phyloP scores from a whole-genome alignment of 64 coral and sea anemone genomes.

The Pocillopora damicornis region DNA sequence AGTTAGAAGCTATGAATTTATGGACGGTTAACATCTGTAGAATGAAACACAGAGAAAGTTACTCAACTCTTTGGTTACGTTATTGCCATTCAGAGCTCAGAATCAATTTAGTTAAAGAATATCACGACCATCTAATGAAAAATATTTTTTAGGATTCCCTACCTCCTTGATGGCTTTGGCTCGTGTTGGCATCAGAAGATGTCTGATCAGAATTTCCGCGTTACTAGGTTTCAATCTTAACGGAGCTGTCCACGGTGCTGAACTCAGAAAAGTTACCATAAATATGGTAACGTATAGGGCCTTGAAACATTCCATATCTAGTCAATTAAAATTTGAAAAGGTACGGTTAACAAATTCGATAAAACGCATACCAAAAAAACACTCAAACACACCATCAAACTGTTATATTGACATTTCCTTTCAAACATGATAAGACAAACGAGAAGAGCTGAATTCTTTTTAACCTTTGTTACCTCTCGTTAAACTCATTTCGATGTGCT shows the following conservation, averaged over 20 bases:
- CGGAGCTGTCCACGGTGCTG: background rate
- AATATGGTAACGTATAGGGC: background rate
- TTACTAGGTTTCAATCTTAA: background rate
- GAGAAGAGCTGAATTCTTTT: too few relatives aligned
- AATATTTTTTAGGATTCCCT: background rate
- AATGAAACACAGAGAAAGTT: background rate
- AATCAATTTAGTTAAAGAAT: background rate
- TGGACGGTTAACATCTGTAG: background rate
- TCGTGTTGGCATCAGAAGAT: background rate
- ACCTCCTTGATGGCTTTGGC: conserved; percentile 15
- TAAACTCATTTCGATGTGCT: too few relatives aligned
- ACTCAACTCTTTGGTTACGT: background rate
- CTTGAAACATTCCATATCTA: background rate
- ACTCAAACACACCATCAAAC: too few relatives aligned
- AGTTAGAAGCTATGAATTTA: background rate
- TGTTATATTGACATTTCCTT: too few relatives aligned
- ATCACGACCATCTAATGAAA: background rate
- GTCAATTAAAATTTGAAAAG: background rate
- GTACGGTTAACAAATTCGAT: background rate
- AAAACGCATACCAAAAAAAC: too few relatives aligned
- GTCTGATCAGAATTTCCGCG: background rate
- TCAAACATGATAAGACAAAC: too few relatives aligned
- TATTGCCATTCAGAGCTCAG: background rate
- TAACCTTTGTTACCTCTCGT: too few relatives aligned
- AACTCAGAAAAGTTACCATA: background rate